These are phyloP conservation scores for Xanthorhoe designata DNA, from an alignment of 2,888 invertebrate species.

Conservation along the genomic window DNA sequence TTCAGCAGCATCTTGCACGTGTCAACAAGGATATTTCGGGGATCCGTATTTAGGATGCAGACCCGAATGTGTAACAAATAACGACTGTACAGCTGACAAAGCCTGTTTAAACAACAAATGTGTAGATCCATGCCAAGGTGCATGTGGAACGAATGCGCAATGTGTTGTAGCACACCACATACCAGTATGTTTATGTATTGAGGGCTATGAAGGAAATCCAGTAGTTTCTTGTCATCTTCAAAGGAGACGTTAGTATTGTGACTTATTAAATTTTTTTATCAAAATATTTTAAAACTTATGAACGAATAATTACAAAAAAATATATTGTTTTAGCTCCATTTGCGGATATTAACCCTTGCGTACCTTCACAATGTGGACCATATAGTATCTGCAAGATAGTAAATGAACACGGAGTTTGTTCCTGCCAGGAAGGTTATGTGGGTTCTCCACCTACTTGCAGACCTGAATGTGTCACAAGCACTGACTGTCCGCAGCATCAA, in stretches of 20 bases:
- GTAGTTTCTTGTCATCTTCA: slow-evolving; percentile 83
- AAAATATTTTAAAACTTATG: background rate
- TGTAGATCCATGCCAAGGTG: slow-evolving; percentile 92
- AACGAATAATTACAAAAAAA: slow-evolving; percentile 24
- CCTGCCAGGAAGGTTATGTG: slow-evolving; percentile 90
- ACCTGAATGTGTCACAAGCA: slow-evolving; percentile 91
- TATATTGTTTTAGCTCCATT: slow-evolving; percentile 67
- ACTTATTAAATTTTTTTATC: background rate
- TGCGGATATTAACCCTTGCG: slow-evolving; percentile 87
- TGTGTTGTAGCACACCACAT: slow-evolving; percentile 93
- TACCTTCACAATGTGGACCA: slow-evolving; percentile 91
- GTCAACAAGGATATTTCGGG: slow-evolving; percentile 92
- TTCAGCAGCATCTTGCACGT: slow-evolving; percentile 93
- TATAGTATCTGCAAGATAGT: slow-evolving; percentile 90
- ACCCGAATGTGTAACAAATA: slow-evolving; percentile 93
- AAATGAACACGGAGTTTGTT: slow-evolving; percentile 91
- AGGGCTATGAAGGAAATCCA: slow-evolving; percentile 93
- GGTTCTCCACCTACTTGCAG: slow-evolving; percentile 92
- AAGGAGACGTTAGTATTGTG: slow-evolving; percentile 71
- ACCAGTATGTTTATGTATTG: slow-evolving; percentile 92
- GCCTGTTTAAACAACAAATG: slow-evolving; percentile 95
- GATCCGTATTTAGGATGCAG: slow-evolving; percentile 95
- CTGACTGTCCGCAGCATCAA: slow-evolving; percentile 90
- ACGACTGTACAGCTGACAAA: slow-evolving; percentile 90
- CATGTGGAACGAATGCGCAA: slow-evolving; percentile 92